A percentile compares a stretch with the other conserved stretches of the same genome.
Conservation (phyloP, 2,797 vertebrate species). For the Cirrhinus molitorella region DNA sequence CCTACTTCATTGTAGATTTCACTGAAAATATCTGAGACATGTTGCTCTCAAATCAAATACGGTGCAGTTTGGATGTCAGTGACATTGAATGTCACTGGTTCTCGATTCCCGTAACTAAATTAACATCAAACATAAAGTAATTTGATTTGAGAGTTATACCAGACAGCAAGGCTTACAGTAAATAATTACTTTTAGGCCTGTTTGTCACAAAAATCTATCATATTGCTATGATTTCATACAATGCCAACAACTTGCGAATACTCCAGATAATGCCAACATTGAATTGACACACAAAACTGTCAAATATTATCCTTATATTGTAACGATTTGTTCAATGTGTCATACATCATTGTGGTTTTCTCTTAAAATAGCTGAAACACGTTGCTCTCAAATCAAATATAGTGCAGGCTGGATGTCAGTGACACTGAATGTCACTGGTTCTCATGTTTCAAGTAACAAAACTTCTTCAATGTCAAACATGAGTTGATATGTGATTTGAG, state of each 20-base stretch:
- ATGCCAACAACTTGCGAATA: neutral
- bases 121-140: too few species aligned
- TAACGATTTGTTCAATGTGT: neutral
- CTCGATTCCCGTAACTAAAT: neutral
- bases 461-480: neutral
- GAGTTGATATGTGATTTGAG: neutral
- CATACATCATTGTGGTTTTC: neutral
- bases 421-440: neutral
- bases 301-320: neutral
- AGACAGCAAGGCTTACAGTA: neutral
- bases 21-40: neutral
- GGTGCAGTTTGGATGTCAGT: neutral
- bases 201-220: neutral
- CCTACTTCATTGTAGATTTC: neutral
- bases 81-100: neutral
- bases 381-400: neutral
- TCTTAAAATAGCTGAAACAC: neutral
- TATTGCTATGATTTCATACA: neutral
- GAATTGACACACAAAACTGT: neutral
- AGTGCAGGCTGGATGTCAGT: neutral
- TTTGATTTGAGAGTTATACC: neutral
- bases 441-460: neutral
- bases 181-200: neutral
- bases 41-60: neutral
- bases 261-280: neutral